Evolutionary conservation across 2,888 invertebrate species (phyloP).

Genomic region (Iphiclides podalirius): DNA sequence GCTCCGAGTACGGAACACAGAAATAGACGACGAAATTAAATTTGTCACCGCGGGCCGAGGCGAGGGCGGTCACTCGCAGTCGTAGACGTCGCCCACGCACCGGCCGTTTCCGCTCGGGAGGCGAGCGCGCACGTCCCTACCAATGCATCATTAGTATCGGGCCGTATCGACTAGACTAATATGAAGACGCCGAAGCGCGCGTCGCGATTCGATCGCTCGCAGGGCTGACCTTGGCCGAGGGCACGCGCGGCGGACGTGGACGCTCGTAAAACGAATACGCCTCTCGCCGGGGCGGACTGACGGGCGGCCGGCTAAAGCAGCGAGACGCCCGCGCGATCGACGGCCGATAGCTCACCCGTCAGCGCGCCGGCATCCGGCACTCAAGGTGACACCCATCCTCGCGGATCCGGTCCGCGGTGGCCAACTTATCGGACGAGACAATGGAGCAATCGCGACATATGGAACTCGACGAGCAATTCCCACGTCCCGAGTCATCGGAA

Average conservation of each 20-base stretch:
- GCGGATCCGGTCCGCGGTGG: constrained; percentile 58
- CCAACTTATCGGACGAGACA: constrained; percentile 37
- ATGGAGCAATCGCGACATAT: constrained; percentile 31
- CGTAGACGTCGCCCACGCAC: constrained; percentile 71
- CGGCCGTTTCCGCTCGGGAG: constrained; percentile 60
- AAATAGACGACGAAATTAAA: constrained; percentile 61
- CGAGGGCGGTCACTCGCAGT: constrained; percentile 57
- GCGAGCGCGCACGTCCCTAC: constrained; percentile 50
- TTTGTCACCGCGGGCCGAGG: constrained; percentile 52
- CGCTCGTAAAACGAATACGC: constrained; percentile 72
- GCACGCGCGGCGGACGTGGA: constrained; percentile 68
- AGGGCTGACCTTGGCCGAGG: constrained; percentile 68
- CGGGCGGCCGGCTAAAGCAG: constrained; percentile 64
- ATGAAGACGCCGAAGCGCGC: constrained; percentile 37
- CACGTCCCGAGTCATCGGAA: constrained; percentile 20
- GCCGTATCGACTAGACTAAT: constrained; percentile 11
- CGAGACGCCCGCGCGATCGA: constrained; percentile 71
- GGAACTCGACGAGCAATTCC: constrained; percentile 25
- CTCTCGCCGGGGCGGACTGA: constrained; percentile 67
- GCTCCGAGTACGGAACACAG: constrained; percentile 40
- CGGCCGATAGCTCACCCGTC: constrained; percentile 69
- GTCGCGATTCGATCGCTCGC: constrained; percentile 36
- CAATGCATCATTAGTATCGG: constrained; percentile 25
- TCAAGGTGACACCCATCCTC: constrained; percentile 78
- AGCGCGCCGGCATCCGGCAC: constrained; percentile 71